Evolutionary conservation across 2,113 vertebrate genomes (phyloP).

Genomic region (Cryptotis parvus): DNA sequence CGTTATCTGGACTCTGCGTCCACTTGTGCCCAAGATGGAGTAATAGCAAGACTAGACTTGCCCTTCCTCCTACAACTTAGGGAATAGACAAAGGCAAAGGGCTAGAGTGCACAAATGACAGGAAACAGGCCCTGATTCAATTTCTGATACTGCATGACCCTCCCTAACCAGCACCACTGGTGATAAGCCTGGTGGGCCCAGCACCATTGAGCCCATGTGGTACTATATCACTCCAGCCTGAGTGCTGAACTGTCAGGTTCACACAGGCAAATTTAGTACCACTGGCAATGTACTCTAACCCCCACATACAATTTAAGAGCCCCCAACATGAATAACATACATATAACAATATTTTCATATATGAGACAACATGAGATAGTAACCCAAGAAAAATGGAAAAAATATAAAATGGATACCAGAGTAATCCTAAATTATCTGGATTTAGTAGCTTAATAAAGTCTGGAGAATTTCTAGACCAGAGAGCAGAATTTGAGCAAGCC

Average conservation of each 20-base stretch:
- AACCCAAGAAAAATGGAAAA: neutral
- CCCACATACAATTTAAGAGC: too few relatives aligned
- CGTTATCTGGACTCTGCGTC: neutral
- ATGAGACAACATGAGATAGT: neutral
- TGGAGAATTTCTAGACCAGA: neutral
- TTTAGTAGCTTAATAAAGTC: too few relatives aligned
- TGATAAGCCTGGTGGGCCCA: too few relatives aligned
- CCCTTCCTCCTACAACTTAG: neutral
- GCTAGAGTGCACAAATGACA: neutral
- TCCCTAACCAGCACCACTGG: too few relatives aligned
- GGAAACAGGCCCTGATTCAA: too few relatives aligned
- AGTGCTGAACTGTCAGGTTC: too few relatives aligned
- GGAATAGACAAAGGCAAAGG: neutral
- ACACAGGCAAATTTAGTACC: too few relatives aligned
- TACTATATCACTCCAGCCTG: too few relatives aligned
- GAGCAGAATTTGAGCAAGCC: neutral
- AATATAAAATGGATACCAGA: neutral
- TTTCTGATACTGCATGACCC: too few relatives aligned
- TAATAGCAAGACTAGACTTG: constrained; percentile 24
- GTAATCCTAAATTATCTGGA: neutral
- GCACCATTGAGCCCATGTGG: too few relatives aligned
- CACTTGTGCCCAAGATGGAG: neutral
- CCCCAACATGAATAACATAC: neutral
- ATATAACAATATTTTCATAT: too few relatives aligned
- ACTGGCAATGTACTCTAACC: too few relatives aligned